A percentile compares a stretch with the other conserved stretches of the same genome.
Evolutionary conservation across 2,888 invertebrate species (phyloP).

Genomic region (Habrosyne pyritoides): DNA sequence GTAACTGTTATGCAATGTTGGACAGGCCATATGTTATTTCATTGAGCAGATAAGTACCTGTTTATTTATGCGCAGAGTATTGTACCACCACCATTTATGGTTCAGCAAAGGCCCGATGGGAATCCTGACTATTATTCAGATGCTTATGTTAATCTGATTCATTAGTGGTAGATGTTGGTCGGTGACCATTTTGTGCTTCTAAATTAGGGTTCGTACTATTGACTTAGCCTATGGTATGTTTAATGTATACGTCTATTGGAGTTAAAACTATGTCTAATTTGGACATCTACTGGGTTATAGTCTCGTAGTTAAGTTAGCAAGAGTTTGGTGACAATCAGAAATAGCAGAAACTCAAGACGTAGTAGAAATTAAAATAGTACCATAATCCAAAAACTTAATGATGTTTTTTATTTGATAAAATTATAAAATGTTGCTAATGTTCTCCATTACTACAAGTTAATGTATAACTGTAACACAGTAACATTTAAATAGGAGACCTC

Average conservation of each 20-base stretch:
- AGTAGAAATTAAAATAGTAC: too few species aligned
- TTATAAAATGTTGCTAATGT: too few species aligned
- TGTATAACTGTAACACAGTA: constrained; percentile 14
- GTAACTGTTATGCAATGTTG: constrained; percentile 10
- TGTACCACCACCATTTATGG: constrained; percentile 19
- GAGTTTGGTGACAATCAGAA: too few species aligned
- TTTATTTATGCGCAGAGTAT: constrained; percentile 20
- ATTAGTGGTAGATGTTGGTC: constrained; percentile 31
- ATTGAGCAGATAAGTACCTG: constrained; percentile 21
- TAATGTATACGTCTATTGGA: not conserved
- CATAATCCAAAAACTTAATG: too few species aligned
- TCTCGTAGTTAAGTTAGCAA: too few species aligned
- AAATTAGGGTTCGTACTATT: constrained; percentile 1
- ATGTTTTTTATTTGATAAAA: too few species aligned
- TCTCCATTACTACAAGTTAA: constrained; percentile 18
- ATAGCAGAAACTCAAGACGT: constrained; percentile 12
- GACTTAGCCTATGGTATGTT: too few species aligned
- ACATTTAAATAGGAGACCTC: constrained; percentile 9
- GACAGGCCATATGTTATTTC: constrained; percentile 26
- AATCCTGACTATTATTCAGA: constrained; percentile 43
- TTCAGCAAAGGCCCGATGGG: constrained; percentile 24
- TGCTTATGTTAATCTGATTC: constrained; percentile 38
- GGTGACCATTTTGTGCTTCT: constrained; percentile 16
- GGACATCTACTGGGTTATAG: too few species aligned
- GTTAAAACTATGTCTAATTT: not conserved